phyloP scores from a whole-genome alignment of 2,797 vertebrate species.

The Typhlichthys subterraneus region DNA sequence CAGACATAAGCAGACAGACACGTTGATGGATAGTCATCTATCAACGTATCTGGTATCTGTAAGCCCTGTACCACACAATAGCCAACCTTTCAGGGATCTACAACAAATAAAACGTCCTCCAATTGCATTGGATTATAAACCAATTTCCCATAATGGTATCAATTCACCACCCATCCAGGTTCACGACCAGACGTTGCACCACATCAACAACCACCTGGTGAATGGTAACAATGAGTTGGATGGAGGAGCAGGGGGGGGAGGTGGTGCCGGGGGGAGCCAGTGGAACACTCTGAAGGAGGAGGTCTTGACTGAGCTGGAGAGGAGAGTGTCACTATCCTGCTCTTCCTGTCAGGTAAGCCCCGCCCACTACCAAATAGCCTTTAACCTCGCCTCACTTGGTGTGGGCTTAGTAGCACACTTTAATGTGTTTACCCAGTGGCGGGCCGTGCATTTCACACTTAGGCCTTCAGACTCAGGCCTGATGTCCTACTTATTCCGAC shows the following conservation, averaged over 20 bases:
- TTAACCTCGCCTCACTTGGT: not conserved
- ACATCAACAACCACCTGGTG: slow-evolving; percentile 82
- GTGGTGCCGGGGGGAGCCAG: slow-evolving; percentile 41
- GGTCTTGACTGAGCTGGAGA: slow-evolving; percentile 82
- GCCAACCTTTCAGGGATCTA: no score
- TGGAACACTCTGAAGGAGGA: slow-evolving; percentile 69
- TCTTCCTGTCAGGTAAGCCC: slow-evolving; percentile 78
- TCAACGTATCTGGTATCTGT: no score
- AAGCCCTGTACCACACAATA: no score
- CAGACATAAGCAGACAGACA: no score
- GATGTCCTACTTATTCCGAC: no score
- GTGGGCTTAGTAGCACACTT: no score
- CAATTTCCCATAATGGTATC: not conserved
- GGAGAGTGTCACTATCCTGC: slow-evolving; percentile 83
- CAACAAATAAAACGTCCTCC: no score
- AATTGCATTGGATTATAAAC: no score
- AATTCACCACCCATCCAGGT: slow-evolving; percentile 46
- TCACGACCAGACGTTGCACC: slow-evolving; percentile 83
- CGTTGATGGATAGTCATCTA: no score
- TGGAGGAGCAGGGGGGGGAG: slow-evolving; percentile 14
- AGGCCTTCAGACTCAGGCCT: no score
- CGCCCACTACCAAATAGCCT: not conserved
- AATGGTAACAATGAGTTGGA: slow-evolving; percentile 65
- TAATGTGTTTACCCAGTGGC: no score
- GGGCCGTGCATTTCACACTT: no score